phyloP scores from a whole-genome alignment of 2,797 vertebrate genomes.

The Notoglanidium macrostoma region DNA sequence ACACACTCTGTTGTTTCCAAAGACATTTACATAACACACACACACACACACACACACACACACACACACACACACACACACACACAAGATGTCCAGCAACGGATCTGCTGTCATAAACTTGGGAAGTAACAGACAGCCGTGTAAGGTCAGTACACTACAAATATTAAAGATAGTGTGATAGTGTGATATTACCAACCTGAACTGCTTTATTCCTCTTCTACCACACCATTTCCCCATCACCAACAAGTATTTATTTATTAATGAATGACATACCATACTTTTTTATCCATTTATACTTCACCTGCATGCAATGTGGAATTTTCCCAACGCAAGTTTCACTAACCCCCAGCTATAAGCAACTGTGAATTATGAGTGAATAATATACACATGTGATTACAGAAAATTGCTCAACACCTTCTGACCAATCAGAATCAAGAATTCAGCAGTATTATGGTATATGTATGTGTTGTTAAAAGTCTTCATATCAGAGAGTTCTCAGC shows the following conservation, averaged over 20 bases:
- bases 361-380: background rate
- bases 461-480: background rate
- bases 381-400: background rate
- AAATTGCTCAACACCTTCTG: background rate
- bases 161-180: background rate
- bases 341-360: background rate
- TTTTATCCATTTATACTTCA: background rate
- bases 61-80: background rate
- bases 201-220: background rate
- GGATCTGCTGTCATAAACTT: slow-evolving; percentile 1
- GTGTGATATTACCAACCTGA: background rate
- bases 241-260: background rate
- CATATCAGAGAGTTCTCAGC: background rate
- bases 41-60: background rate
- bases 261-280: background rate
- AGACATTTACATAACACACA: background rate
- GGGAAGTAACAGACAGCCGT: background rate
- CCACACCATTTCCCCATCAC: background rate
- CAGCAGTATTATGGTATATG: background rate
- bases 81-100: background rate
- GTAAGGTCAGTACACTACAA: background rate
- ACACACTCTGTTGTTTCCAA: background rate
- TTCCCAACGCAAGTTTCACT: background rate
- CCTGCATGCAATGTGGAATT: background rate
- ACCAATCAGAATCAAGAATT: background rate